A percentile compares a stretch with the other conserved stretches of the same genome.
Conservation (phyloP, 2,113 vertebrate genomes). For the Lynx canadensis region DNA sequence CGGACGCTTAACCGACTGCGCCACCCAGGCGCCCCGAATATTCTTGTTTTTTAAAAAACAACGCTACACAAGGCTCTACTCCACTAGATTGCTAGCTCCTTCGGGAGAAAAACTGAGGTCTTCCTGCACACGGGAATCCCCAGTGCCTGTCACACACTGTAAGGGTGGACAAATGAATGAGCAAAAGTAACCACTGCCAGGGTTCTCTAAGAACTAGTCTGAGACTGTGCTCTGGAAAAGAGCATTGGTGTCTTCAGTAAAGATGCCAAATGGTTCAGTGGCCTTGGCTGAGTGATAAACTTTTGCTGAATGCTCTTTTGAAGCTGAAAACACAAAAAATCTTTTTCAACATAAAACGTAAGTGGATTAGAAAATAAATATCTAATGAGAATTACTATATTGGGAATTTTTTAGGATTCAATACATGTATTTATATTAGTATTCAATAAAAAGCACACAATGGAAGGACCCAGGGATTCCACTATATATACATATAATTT, state of each 20-base stretch:
- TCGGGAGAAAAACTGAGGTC: neutral
- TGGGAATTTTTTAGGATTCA: neutral
- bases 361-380: neutral
- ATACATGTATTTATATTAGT: neutral
- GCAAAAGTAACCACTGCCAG: fast-evolving
- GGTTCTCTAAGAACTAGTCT: neutral
- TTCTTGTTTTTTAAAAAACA: neutral
- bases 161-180: neutral
- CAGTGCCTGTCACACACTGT: neutral
- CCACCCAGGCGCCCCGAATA: neutral
- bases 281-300: neutral
- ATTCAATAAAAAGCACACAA: neutral
- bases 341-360: neutral
- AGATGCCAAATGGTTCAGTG: neutral
- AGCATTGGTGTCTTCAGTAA: neutral
- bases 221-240: neutral
- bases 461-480: neutral
- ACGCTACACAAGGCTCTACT: neutral
- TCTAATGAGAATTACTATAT: neutral
- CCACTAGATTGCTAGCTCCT: neutral
- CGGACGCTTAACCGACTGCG: too few species aligned
- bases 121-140: neutral
- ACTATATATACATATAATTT: neutral
- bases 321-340: neutral
- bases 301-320: neutral